Percentiles rank a stretch among this genome's conserved stretches.
Evolutionary conservation across 2,797 vertebrate genomes (phyloP).

Genomic region (Bryconaethiops microstoma): DNA sequence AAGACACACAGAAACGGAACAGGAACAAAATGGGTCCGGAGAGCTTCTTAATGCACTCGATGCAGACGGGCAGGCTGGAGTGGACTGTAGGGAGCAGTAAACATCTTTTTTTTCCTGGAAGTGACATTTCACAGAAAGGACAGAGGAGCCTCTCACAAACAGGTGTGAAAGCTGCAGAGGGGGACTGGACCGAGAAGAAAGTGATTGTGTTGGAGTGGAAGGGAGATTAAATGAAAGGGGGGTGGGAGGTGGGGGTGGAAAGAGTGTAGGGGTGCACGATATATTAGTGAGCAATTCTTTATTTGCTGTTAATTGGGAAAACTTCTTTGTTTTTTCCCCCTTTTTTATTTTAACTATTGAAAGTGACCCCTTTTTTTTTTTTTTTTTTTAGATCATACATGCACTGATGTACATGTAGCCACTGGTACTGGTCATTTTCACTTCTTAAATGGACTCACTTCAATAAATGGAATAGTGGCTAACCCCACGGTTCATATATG

Average conservation of each 20-base stretch:
- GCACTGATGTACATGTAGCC: not conserved
- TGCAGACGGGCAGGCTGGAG: conserved; percentile 40
- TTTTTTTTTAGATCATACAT: not conserved
- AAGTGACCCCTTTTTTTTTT: no score
- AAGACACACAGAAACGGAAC: conserved; percentile 9
- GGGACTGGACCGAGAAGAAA: conserved; percentile 2
- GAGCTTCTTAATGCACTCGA: conserved; percentile 33
- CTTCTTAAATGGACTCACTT: not conserved
- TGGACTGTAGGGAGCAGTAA: conserved; percentile 41
- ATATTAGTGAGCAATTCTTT: not conserved
- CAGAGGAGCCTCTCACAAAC: conserved; percentile 47
- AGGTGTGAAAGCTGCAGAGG: conserved; percentile 38
- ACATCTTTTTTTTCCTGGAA: conserved; percentile 63
- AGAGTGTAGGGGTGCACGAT: conserved; percentile 9
- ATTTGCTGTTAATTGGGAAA: not conserved
- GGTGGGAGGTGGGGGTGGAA: not conserved
- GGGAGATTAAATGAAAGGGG: conserved; percentile 43
- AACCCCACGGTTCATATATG: not conserved
- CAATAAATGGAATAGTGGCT: not conserved
- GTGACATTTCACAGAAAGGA: conserved; percentile 55
- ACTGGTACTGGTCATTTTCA: not conserved
- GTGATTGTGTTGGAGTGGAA: conserved; percentile 58
- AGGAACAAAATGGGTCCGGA: conserved; percentile 37
- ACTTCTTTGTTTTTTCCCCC: not conserved
- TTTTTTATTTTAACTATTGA: not conserved